phyloP scores from a whole-genome alignment of 1,140 invertebrate genomes.

The Drosophila pachea region DNA sequence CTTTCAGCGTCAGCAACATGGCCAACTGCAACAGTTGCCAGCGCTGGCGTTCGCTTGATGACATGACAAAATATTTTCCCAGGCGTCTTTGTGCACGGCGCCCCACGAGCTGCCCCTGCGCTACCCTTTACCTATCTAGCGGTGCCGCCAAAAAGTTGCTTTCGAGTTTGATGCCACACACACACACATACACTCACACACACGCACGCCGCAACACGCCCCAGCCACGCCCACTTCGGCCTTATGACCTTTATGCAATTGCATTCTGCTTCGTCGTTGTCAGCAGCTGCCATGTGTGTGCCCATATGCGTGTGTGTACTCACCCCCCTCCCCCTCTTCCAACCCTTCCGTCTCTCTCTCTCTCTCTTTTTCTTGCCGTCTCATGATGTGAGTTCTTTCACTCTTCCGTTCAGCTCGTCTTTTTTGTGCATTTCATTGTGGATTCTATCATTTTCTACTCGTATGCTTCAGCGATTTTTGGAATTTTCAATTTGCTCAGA shows the following conservation, averaged over 20 bases:
- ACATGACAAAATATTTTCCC: conserved; percentile 76
- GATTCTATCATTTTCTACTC: conserved; percentile 75
- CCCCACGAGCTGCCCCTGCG: background rate
- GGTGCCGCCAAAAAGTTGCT: conserved; percentile 50
- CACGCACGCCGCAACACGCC: background rate
- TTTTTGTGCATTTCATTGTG: conserved; percentile 73
- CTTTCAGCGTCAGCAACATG: conserved; percentile 28
- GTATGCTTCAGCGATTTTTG: conserved; percentile 73
- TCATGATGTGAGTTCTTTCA: conserved; percentile 20
- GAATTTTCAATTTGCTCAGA: conserved; percentile 77
- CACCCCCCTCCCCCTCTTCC: conserved; percentile 8
- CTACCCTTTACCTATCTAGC: conserved; percentile 5
- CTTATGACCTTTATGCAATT: conserved; percentile 54
- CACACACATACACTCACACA: conserved; percentile 22
- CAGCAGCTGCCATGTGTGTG: conserved; percentile 22
- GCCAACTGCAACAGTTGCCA: conserved; percentile 60
- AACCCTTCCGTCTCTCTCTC: conserved; percentile 8
- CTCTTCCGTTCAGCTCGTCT: conserved; percentile 11
- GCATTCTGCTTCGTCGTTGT: conserved; percentile 50
- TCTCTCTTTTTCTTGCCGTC: conserved; percentile 39
- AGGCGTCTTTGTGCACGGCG: conserved; percentile 53
- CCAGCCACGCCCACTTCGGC: conserved; percentile 28
- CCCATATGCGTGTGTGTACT: conserved; percentile 4
- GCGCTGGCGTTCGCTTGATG: conserved; percentile 57
- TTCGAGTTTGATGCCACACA: conserved; percentile 71